phyloP scores from a whole-genome alignment of 2,888 invertebrate genomes.

The Mystacides longicornis region DNA sequence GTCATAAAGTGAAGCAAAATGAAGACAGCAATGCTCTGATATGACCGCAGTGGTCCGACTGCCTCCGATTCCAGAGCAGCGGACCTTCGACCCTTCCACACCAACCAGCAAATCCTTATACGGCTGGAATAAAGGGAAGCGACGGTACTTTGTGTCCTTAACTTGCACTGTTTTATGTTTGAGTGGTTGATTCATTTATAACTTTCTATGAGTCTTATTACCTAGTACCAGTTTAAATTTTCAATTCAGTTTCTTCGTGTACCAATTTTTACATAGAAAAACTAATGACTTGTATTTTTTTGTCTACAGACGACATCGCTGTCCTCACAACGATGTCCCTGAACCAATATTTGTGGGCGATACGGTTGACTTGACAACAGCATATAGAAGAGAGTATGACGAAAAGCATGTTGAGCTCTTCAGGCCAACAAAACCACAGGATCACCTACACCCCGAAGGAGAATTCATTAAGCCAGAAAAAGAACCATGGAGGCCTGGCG shows the following conservation, averaged over 20 bases:
- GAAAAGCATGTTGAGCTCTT: constrained; percentile 57
- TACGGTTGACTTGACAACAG: constrained; percentile 51
- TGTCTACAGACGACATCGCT: constrained; percentile 69
- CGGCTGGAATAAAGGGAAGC: constrained; percentile 19
- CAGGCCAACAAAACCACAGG: constrained; percentile 55
- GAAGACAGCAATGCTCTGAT: constrained; percentile 4
- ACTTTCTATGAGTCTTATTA: no score
- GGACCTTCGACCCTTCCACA: constrained; percentile 1
- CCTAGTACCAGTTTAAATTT: no score
- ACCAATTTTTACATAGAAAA: no score
- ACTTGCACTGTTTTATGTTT: no score
- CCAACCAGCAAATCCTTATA: background rate
- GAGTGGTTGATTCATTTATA: no score
- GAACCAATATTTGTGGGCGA: constrained; percentile 44
- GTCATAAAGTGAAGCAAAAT: no score
- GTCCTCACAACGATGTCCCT: constrained; percentile 64
- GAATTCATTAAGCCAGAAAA: constrained; percentile 33
- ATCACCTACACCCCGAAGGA: constrained; percentile 55
- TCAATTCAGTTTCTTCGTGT: no score
- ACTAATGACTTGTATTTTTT: constrained; percentile 16
- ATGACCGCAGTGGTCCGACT: constrained; percentile 24
- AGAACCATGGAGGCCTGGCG: constrained; percentile 37
- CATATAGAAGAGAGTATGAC: constrained; percentile 58
- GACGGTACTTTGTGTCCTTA: constrained; percentile 24
- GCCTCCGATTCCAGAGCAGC: constrained; percentile 21